Evolutionary conservation across 2,888 invertebrate species (phyloP).

Genomic region (Peribatodes rhomboidaria): DNA sequence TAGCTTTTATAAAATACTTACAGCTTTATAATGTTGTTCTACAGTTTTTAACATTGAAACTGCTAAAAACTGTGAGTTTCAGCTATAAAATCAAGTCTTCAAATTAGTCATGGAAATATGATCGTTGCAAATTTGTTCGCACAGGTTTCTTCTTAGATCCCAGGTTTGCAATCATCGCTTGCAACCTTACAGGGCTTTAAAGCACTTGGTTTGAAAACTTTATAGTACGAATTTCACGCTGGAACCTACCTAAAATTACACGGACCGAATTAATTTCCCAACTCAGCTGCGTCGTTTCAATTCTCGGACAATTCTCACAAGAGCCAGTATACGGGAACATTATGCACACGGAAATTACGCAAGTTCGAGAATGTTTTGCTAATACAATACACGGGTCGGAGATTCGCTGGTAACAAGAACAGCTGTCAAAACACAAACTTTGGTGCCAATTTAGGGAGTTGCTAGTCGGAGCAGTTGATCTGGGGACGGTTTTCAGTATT

Average conservation of each 20-base stretch:
- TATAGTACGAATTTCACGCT: too few species aligned
- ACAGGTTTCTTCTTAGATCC: too few species aligned
- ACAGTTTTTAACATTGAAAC: too few species aligned
- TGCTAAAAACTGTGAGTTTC: too few species aligned
- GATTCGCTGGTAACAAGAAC: conserved; percentile 33
- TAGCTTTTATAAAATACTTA: too few species aligned
- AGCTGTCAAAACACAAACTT: conserved; percentile 43
- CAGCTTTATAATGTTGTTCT: too few species aligned
- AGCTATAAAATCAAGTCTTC: too few species aligned
- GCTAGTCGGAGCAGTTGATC: conserved; percentile 21
- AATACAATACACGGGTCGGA: conserved; percentile 37
- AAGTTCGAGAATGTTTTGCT: conserved; percentile 38
- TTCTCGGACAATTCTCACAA: conserved; percentile 16
- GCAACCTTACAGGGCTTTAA: too few species aligned
- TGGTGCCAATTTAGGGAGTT: conserved; percentile 34
- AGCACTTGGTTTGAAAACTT: too few species aligned
- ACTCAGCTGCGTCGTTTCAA: conserved; percentile 11
- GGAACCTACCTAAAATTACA: conserved; percentile 1
- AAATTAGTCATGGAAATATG: too few species aligned
- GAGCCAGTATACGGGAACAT: conserved; percentile 22
- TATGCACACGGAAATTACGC: conserved; percentile 45
- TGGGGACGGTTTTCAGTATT: conserved; percentile 15
- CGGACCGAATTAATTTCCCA: neutral
- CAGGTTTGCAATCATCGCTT: too few species aligned
- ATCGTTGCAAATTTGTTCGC: too few species aligned